Percentiles rank a stretch among this genome's conserved stretches.
These are phyloP conservation scores for Folsomia manolachei DNA, from an alignment of 2,888 invertebrate species.

Conservation along the genomic window DNA sequence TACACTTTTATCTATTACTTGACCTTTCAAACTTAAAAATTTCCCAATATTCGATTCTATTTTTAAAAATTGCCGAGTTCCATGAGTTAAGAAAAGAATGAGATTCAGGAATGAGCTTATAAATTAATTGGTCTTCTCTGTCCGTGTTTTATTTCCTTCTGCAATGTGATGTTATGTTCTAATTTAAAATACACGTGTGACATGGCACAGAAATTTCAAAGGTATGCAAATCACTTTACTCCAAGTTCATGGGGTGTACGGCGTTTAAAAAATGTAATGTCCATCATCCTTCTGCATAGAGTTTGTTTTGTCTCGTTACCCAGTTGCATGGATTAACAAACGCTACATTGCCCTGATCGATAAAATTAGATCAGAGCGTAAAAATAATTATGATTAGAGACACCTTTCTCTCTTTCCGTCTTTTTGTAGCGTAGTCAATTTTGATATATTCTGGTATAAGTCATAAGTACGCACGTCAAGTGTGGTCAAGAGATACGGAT, in stretches of 20 bases:
- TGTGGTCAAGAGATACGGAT: constrained; percentile 15
- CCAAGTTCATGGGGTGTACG: background rate
- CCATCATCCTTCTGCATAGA: background rate
- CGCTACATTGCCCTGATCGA: background rate
- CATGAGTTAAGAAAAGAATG: no score
- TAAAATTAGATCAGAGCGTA: constrained; percentile 8
- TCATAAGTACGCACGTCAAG: constrained; percentile 2
- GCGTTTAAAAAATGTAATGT: background rate
- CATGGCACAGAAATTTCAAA: no score
- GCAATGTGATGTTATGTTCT: no score
- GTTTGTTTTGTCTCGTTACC: background rate
- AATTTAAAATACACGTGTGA: no score
- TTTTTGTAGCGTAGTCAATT: no score
- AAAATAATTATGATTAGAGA: constrained; percentile 5
- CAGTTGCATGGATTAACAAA: background rate
- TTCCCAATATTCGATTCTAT: no score
- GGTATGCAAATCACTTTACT: background rate
- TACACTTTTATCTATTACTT: no score
- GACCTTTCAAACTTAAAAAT: no score
- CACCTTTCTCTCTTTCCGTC: background rate
- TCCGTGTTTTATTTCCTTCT: no score
- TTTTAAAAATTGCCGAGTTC: no score
- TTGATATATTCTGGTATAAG: background rate
- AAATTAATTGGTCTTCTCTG: no score
- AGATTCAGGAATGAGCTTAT: no score